Conservation (phyloP, 2,888 invertebrate genomes). For the Amiota communis region DNA sequence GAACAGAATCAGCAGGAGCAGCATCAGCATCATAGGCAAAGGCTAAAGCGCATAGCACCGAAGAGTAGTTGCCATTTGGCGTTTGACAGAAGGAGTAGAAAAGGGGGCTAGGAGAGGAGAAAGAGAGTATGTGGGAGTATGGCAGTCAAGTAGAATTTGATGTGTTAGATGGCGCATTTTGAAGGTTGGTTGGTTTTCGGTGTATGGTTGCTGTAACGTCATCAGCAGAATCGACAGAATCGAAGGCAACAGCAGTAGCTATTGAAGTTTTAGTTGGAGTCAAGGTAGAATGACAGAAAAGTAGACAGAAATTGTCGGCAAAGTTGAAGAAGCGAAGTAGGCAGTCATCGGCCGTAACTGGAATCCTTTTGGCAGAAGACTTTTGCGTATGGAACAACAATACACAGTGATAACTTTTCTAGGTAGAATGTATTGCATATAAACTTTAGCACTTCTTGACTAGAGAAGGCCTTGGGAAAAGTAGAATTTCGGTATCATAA, state of each 20-base stretch:
- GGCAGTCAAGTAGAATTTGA: slow-evolving; percentile 12
- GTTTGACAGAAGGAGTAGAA: not conserved
- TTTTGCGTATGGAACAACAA: not conserved
- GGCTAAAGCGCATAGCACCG: not conserved
- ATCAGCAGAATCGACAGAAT: slow-evolving; percentile 30
- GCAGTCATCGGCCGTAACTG: slow-evolving; percentile 30
- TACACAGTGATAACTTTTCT: too few relatives aligned
- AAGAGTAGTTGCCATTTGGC: slow-evolving; percentile 19
- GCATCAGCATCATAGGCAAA: not conserved
- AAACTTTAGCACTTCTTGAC: not conserved
- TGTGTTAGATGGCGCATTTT: slow-evolving; percentile 13
- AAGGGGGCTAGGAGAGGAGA: slow-evolving; percentile 28
- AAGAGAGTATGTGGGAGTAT: slow-evolving; percentile 33
- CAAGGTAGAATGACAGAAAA: slow-evolving; percentile 48
- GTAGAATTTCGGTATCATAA: too few relatives aligned
- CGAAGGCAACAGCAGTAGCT: slow-evolving; percentile 25
- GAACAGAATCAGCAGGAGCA: slow-evolving; percentile 5
- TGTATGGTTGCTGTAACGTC: slow-evolving; percentile 21
- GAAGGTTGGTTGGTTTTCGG: not conserved
- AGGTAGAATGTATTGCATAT: not conserved
- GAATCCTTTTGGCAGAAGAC: not conserved
- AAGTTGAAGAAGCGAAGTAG: slow-evolving; percentile 36
- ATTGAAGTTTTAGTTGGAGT: slow-evolving; percentile 34
- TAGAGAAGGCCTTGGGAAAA: too few relatives aligned
- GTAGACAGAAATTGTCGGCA: slow-evolving; percentile 44